Evolutionary conservation across 2,797 vertebrate genomes (phyloP).

Genomic region (Fundulus diaphanus): DNA sequence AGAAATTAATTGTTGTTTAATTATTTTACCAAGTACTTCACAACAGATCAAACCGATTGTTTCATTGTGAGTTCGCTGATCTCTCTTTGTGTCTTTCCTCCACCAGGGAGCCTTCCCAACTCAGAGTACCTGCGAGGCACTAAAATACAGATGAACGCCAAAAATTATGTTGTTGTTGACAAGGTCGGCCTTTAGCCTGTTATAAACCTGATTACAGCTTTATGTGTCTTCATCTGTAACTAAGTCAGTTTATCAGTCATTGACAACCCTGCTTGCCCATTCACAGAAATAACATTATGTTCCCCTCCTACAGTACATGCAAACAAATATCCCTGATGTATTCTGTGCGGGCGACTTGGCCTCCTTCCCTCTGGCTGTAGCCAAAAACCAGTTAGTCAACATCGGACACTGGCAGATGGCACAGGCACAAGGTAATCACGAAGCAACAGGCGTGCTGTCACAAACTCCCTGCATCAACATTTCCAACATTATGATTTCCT

Average conservation of each 20-base stretch:
- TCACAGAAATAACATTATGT: background rate
- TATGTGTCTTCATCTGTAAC: background rate
- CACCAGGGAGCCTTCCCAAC: constrained; percentile 74
- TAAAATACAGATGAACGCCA: constrained; percentile 75
- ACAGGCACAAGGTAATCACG: constrained; percentile 82
- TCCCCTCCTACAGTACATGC: constrained; percentile 79
- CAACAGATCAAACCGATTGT: background rate
- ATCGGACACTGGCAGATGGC: constrained; percentile 89
- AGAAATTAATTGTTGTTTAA: no score
- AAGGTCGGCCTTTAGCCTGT: constrained; percentile 73
- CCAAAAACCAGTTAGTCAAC: constrained; percentile 68
- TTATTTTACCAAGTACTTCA: background rate
- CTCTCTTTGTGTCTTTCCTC: background rate
- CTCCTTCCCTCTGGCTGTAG: constrained; percentile 83
- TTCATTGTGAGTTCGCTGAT: background rate
- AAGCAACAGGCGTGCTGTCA: background rate
- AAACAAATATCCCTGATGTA: constrained; percentile 79
- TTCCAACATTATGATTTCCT: no score
- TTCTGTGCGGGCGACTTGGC: constrained; percentile 86
- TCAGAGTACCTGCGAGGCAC: constrained; percentile 79
- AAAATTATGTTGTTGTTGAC: constrained; percentile 81
- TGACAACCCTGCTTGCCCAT: background rate
- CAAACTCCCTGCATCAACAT: no score
- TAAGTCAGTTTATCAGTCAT: background rate
- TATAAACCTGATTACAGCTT: background rate